Evolutionary conservation across 2,888 invertebrate species (phyloP), one percentile per base, ranked within the genome.

Genomic region (Cenopis cana): DNA sequence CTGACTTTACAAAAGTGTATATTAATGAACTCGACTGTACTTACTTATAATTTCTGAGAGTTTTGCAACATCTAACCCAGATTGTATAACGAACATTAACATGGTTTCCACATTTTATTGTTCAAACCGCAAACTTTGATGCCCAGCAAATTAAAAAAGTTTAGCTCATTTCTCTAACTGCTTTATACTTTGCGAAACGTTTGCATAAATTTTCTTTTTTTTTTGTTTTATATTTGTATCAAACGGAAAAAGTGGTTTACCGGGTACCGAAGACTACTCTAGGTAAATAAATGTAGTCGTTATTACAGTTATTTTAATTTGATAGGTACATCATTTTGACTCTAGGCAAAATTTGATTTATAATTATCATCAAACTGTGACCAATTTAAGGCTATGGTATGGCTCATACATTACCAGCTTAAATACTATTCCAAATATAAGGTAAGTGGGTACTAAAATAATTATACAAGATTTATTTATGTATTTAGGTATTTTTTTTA

Each of bases 61-160:
- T n/a, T 36, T 24, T 14, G 24, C 4, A 57, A 36, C 33, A 36
- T 20, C 55, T 38, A 49, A 49, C 66, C 49, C 46, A 70, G 24
- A 54, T 59, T 60, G 20, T 55, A 46, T 60, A 66, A 70, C 59
- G 66, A 70, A 46, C 59, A 66, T 70, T 66, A 70, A 60, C 70
- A 66, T 70, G 70, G 65, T 60, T 70, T 66, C 70, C 65, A 60
- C 65, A 70, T 70, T 70, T 70, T 70, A 70, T 60, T 70, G 70
- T 70, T 60, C 52, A 46, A 57, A 33, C 71, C 71, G 61, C 67
- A 71, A 71, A 71, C 38, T 71, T 71, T 67, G 66, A 71, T 41
- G 46, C 33, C 60, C 24, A n/a, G 55, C 49, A 71, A 71, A 71
- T 71, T 66, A 71, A 67, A 71, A 71, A 71, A 71, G 71, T 71